Conservation (phyloP, 2,888 invertebrate genomes). For the Lasius platythorax region DNA sequence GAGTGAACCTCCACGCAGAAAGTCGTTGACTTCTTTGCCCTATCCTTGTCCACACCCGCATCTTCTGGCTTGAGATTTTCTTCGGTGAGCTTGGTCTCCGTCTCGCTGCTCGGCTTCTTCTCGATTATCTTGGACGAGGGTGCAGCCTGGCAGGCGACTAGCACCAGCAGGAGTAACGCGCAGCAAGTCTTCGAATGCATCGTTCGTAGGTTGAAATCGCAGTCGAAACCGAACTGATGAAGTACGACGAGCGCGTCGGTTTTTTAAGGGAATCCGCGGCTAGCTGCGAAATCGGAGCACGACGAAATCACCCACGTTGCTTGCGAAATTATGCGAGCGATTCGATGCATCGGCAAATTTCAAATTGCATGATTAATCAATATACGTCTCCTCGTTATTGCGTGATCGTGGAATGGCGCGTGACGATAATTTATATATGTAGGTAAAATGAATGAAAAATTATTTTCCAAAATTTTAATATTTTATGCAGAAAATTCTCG, state of each 20-base stretch:
- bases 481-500: neutral
- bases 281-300: conserved; percentile 7
- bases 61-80: conserved; percentile 53
- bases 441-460: neutral
- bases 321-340: conserved; percentile 37
- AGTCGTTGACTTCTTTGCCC: conserved; percentile 85
- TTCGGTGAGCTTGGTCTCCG: conserved; percentile 17
- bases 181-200: conserved; percentile 59
- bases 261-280: conserved; percentile 62
- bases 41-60: conserved; percentile 65
- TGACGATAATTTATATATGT: neutral
- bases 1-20: conserved; percentile 86
- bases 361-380: conserved; percentile 30
- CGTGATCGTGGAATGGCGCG: neutral
- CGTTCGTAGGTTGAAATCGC: neutral
- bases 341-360: conserved; percentile 41
- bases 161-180: conserved; percentile 47
- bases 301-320: conserved; percentile 17
- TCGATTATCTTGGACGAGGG: conserved; percentile 58
- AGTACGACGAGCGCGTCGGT: neutral
- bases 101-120: conserved; percentile 47
- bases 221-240: conserved; percentile 60
- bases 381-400: neutral
- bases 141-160: conserved; percentile 60
- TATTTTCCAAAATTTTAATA: neutral